Evolutionary conservation across 2,888 invertebrate species (phyloP), one percentile per base, ranked within the genome.

Genomic region (Amblyteles armatorius): DNA sequence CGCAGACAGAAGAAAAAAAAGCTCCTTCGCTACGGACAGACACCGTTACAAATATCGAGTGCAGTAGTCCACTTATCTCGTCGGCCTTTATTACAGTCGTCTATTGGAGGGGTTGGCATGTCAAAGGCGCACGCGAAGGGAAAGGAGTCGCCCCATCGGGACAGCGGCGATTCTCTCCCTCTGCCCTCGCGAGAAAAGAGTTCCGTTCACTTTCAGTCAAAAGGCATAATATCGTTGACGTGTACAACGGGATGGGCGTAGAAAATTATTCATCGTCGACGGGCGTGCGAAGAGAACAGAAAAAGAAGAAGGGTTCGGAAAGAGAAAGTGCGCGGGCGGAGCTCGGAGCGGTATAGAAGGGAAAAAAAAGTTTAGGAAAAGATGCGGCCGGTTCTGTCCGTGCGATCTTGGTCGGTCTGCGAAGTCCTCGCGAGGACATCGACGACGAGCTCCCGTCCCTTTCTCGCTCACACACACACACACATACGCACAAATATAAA

Each of bases 181-280:
- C 29, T 79, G 33, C 55, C 55, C 48, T 74, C 19, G 40, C 67
- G 67, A 81, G 52, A 78, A 79, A 65, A n/a, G 36, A 13, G 52
- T 74, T 52, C 44, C 67, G 67, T 16, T 36, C 19, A 2, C 16
- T 78, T 72, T 71, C 29, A 19, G 55, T 74, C 73, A 33, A 73
- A 78, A 65, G 78, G 69, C 48, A 65, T 63, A 68, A 63, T 44
- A 78, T 52, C 57, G 52, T 79, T 13, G 19, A 48, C 16, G 6
- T 29, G 33, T 57, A 22, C n/a, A 33, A 19, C 40, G 11, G 19
- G 40, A 33, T 57, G 65, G 50, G 74, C 40, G 68, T 48, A 67
- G 29, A 71, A 79, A 85, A 85, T 85, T 67, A 85, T 85, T 79
- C 74, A 82, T 57, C 67, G 74, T 40, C 40, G 16, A 44, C 67